Conservation (phyloP, 2,113 vertebrate genomes). For the Mustelus asterias region DNA sequence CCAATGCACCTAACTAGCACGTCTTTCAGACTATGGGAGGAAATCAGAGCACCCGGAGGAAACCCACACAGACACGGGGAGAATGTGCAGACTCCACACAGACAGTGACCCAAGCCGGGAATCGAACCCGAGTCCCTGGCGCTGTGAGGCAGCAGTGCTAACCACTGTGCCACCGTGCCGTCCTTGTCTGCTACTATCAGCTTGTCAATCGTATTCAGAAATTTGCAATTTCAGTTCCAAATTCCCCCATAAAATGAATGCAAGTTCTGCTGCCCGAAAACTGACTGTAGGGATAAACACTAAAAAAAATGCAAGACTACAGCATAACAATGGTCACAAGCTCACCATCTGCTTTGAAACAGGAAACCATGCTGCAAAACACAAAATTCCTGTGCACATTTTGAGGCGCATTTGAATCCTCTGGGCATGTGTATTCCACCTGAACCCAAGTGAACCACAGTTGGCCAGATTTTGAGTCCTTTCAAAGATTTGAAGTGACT, state of each 20-base stretch:
- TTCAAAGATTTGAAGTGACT: background rate
- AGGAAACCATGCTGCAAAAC: background rate
- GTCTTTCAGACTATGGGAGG: too few species aligned
- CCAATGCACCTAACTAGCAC: too few species aligned
- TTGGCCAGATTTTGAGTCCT: background rate
- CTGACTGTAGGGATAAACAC: background rate
- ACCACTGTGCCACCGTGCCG: too few species aligned
- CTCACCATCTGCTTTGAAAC: background rate
- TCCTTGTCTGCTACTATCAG: background rate
- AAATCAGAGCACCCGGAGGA: too few species aligned
- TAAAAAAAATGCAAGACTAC: background rate
- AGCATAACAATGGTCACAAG: background rate
- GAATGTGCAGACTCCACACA: too few species aligned
- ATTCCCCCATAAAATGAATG: background rate
- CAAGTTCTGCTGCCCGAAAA: background rate
- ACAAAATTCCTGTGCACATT: slow-evolving; percentile 23
- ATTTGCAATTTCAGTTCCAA: background rate
- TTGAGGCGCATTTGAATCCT: slow-evolving; percentile 18
- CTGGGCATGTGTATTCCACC: background rate
- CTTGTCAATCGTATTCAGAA: background rate
- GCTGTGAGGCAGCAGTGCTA: too few species aligned
- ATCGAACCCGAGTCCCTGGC: too few species aligned
- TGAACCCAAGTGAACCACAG: background rate
- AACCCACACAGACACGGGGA: too few species aligned
- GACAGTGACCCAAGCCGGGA: too few species aligned